A percentile compares a stretch with the other conserved stretches of the same genome.
phyloP scores from a whole-genome alignment of 2,113 vertebrate species.

The Psammodynastes pulverulentus region DNA sequence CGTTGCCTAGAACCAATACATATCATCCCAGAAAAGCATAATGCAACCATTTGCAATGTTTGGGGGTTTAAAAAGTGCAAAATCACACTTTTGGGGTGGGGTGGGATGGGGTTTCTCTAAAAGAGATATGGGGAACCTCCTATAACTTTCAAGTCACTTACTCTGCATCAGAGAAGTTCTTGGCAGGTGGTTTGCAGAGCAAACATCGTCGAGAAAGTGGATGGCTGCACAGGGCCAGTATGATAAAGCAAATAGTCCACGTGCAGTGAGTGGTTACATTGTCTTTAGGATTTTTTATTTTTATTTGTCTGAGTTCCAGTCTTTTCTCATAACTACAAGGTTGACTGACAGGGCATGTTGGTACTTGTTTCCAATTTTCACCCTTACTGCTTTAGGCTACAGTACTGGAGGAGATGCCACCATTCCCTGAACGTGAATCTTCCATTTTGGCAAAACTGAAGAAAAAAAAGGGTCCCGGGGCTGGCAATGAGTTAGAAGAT shows the following conservation, averaged over 20 bases:
- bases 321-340: not conserved
- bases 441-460: constrained; percentile 91
- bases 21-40: not conserved
- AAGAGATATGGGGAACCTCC: not conserved
- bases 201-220: not conserved
- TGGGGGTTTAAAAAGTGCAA: not conserved
- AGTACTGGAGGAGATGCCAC: constrained; percentile 92
- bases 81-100: not conserved
- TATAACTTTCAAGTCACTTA: not conserved
- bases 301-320: not conserved
- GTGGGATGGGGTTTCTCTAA: not conserved
- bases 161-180: too few species aligned
- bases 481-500: constrained; percentile 82
- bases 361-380: not conserved
- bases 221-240: not conserved
- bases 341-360: not conserved
- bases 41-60: not conserved
- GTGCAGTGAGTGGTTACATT: not conserved
- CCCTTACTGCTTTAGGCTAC: constrained; percentile 74
- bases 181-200: not conserved
- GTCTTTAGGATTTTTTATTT: not conserved
- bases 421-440: constrained; percentile 89
- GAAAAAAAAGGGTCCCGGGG: constrained; percentile 89
- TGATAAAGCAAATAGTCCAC: not conserved
- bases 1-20: not conserved